Percentiles rank a stretch among this genome's conserved stretches.
These are phyloP conservation scores for Prionailurus bengalensis DNA, from an alignment of 2,113 vertebrate genomes.

Conservation along the genomic window DNA sequence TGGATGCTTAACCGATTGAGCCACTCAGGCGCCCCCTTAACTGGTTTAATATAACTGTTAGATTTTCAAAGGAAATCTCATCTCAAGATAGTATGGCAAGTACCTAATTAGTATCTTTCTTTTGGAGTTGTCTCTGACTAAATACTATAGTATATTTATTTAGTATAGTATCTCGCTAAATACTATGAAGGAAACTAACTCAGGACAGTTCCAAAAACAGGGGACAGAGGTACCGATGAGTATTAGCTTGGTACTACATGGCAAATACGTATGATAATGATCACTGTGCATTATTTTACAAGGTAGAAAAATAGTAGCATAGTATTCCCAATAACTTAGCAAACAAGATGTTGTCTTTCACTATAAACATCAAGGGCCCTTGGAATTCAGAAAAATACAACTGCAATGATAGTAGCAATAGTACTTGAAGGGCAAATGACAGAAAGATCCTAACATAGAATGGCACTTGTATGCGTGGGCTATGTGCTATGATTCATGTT, in stretches of 20 bases:
- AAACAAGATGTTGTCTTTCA: not conserved
- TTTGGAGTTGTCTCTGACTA: not conserved
- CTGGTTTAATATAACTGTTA: not conserved
- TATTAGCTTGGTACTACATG: not conserved
- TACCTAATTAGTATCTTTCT: conserved; percentile 16
- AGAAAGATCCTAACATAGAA: not conserved
- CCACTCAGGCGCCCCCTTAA: not conserved
- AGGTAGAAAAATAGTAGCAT: not conserved
- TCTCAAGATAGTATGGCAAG: not conserved
- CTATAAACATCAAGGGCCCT: not conserved
- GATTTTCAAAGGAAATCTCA: not conserved
- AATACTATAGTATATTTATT: not conserved
- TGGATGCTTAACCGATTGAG: too few species aligned
- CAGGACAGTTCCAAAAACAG: not conserved
- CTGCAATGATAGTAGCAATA: not conserved
- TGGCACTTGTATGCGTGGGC: accelerated
- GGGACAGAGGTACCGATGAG: not conserved
- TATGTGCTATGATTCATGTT: not conserved
- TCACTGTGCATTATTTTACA: not conserved
- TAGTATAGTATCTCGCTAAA: not conserved
- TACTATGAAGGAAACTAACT: not conserved
- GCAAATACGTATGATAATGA: not conserved
- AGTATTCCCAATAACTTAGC: not conserved
- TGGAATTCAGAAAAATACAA: not conserved
- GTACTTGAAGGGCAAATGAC: not conserved